Percentiles rank a stretch among this genome's conserved stretches.
phyloP scores from a whole-genome alignment of 2,797 vertebrate species.

The Gorsachius magnificus region DNA sequence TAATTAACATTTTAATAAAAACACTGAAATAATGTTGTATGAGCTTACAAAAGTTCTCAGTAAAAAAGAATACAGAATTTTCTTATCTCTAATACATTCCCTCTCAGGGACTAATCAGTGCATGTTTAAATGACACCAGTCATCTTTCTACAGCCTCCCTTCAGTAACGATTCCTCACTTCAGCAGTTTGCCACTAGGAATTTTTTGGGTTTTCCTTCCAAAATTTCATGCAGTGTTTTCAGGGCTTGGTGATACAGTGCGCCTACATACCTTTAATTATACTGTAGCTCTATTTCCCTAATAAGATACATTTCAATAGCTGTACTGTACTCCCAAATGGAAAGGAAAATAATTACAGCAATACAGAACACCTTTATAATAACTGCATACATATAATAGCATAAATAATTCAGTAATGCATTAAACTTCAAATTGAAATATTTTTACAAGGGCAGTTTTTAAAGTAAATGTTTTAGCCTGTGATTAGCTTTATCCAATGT shows the following conservation, averaged over 20 bases:
- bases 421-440: not conserved
- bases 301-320: not conserved
- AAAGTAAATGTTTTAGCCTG: not conserved
- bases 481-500: not conserved
- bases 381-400: not conserved
- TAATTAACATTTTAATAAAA: not conserved
- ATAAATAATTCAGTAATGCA: conserved; percentile 19
- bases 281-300: not conserved
- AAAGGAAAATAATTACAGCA: conserved; percentile 27
- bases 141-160: not conserved
- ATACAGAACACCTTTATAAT: not conserved
- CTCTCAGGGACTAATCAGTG: not conserved
- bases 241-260: not conserved
- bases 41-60: not conserved
- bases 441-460: not conserved
- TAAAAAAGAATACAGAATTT: not conserved
- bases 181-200: not conserved
- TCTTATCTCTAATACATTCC: not conserved
- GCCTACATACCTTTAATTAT: not conserved
- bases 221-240: not conserved
- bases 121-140: not conserved
- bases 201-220: not conserved
- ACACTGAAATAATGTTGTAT: not conserved
- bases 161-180: not conserved
- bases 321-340: not conserved